These are phyloP conservation scores for Ciconia nigra DNA, from an alignment of 2,797 vertebrate genomes.

Conservation along the genomic window DNA sequence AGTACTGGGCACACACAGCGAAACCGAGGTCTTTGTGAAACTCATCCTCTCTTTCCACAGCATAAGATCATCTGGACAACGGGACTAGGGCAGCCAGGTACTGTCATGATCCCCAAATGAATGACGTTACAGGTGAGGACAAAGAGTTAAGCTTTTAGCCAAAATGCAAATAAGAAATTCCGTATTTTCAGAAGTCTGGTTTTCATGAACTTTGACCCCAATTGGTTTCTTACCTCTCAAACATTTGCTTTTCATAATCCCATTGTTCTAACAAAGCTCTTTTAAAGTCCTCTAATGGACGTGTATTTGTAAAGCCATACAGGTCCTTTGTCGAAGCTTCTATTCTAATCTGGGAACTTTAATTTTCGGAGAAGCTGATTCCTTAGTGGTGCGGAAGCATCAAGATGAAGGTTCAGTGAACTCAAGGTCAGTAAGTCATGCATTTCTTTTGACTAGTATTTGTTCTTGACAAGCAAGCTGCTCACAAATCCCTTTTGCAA, in stretches of 20 bases:
- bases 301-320: constrained; percentile 21
- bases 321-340: not conserved
- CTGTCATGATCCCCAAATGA: not conserved
- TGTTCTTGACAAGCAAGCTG: constrained; percentile 61
- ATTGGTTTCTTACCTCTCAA: not conserved
- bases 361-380: not conserved
- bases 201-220: constrained; percentile 12
- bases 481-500: constrained; percentile 63
- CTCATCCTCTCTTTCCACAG: not conserved
- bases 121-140: not conserved
- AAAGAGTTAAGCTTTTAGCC: not conserved
- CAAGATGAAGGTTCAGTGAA: constrained; percentile 45
- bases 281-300: not conserved
- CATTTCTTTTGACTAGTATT: constrained; percentile 50
- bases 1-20: not conserved
- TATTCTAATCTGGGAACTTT: constrained; percentile 28
- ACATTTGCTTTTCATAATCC: constrained; percentile 47
- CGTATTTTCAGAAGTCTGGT: not conserved
- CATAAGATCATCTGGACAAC: not conserved
- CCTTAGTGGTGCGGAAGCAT: constrained; percentile 22
- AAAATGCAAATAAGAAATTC: not conserved
- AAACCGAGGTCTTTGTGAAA: not conserved
- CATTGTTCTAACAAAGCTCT: constrained; percentile 22
- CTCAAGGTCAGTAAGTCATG: constrained; percentile 45
- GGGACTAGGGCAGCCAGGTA: not conserved